Evolutionary conservation across 2,888 invertebrate genomes (phyloP).

Genomic region (Calameuta idolon): DNA sequence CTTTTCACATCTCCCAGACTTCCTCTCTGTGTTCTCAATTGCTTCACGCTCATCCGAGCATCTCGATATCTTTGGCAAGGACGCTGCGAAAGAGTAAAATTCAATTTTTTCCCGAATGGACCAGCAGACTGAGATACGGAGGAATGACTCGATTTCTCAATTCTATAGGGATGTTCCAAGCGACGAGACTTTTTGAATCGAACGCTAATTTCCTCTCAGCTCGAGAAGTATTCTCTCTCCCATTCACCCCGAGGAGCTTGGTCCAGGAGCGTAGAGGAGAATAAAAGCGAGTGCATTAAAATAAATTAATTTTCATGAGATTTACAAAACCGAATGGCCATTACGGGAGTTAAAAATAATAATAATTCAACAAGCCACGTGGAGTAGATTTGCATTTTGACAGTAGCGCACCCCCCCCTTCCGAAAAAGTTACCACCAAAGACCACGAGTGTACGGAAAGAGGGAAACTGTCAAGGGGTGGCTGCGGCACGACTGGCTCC

Average conservation of each 20-base stretch:
- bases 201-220: slow-evolving; percentile 53
- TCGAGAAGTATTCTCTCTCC: slow-evolving; percentile 26
- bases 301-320: slow-evolving; percentile 61
- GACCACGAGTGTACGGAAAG: not conserved
- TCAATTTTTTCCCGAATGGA: not conserved
- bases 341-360: slow-evolving; percentile 54
- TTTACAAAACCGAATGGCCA: slow-evolving; percentile 54
- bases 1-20: not conserved
- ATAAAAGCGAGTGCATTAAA: slow-evolving; percentile 52
- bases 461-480: not conserved
- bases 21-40: not conserved
- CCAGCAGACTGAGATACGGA: not conserved
- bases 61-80: not conserved
- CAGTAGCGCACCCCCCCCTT: slow-evolving; percentile 1
- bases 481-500: not conserved
- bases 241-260: slow-evolving; percentile 1
- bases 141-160: not conserved
- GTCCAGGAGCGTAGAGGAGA: not conserved
- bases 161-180: not conserved
- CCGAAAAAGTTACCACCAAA: no score
- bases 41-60: not conserved
- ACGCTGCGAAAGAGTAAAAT: not conserved
- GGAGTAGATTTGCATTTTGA: slow-evolving; percentile 56
- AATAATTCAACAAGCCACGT: slow-evolving; percentile 58
- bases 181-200: slow-evolving; percentile 47